Conservation (phyloP, 2,888 invertebrate species). For the Xylota sylvarum region DNA sequence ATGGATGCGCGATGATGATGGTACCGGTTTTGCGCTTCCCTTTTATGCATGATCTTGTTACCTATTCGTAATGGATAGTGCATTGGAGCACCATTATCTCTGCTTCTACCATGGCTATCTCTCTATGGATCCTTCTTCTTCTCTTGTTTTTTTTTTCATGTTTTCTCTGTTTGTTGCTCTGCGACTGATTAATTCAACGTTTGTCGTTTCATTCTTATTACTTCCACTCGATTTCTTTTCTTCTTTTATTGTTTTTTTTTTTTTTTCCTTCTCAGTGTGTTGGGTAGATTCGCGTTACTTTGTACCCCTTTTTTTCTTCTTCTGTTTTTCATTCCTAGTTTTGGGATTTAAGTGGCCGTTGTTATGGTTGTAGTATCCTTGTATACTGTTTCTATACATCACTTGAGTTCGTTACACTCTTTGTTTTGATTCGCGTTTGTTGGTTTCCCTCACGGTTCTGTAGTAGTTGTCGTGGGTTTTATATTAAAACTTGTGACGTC, state of each 20-base stretch:
- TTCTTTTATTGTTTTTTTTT: constrained; percentile 4
- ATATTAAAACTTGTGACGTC: constrained; percentile 53
- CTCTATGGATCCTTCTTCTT: constrained; percentile 12
- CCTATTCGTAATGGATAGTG: constrained; percentile 72
- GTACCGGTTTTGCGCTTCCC: constrained; percentile 51
- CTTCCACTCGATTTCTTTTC: constrained; percentile 42
- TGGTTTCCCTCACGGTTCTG: constrained; percentile 17
- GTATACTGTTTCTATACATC: constrained; percentile 10
- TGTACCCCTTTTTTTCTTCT: constrained; percentile 12
- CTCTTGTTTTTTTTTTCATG: constrained; percentile 3
- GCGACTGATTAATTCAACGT: constrained; percentile 55
- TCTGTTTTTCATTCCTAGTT: neutral
- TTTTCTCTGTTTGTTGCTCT: constrained; percentile 13
- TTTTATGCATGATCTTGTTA: constrained; percentile 69
- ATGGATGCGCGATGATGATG: constrained; percentile 5
- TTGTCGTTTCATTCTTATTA: constrained; percentile 54
- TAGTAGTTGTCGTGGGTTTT: constrained; percentile 13
- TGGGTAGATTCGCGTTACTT: constrained; percentile 18
- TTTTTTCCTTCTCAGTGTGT: neutral
- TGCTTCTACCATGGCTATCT: constrained; percentile 34
- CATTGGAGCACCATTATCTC: constrained; percentile 54
- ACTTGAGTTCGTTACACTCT: constrained; percentile 71
- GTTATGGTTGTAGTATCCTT: constrained; percentile 54
- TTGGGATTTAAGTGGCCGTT: constrained; percentile 57
- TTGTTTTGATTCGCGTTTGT: constrained; percentile 75